Conservation (phyloP, 92 coral and sea anemone species). For the Epizoanthus illoricatus region DNA sequence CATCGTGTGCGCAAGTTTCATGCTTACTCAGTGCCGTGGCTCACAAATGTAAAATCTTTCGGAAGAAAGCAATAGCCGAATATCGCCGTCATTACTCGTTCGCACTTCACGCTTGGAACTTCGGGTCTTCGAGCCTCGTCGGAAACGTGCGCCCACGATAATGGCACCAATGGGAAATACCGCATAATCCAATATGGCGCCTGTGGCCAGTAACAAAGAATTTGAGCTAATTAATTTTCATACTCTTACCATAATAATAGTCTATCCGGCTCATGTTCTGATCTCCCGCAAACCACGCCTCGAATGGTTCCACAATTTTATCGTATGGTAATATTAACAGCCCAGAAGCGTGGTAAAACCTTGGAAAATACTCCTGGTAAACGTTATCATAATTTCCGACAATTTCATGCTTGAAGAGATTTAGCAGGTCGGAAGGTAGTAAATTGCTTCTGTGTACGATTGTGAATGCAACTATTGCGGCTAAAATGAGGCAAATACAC, state of each 20-base stretch:
- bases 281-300: slow-evolving; percentile 98
- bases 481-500: neutral
- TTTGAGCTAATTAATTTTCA: too few relatives aligned
- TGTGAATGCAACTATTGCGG: neutral
- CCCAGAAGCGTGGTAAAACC: slow-evolving; percentile 90
- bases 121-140: too few relatives aligned
- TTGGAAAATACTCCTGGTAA: slow-evolving; percentile 71
- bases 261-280: slow-evolving; percentile 90
- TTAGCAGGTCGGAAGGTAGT: neutral
- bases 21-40: too few relatives aligned
- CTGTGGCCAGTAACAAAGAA: neutral
- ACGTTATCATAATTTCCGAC: slow-evolving; percentile 67
- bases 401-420: slow-evolving; percentile 44
- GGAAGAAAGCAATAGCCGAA: too few relatives aligned
- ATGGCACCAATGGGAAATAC: too few relatives aligned
- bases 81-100: too few relatives aligned
- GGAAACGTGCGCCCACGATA: too few relatives aligned
- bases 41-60: too few relatives aligned
- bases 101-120: too few relatives aligned
- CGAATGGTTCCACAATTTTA: slow-evolving; percentile 91
- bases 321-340: slow-evolving; percentile 83
- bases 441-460: neutral
- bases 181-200: neutral
- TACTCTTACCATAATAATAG: slow-evolving; percentile 84
- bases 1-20: too few relatives aligned